Evolutionary conservation across 2,888 invertebrate genomes (phyloP), one percentile per base, ranked within the genome.

Genomic region (Heteromurus nitidus): DNA sequence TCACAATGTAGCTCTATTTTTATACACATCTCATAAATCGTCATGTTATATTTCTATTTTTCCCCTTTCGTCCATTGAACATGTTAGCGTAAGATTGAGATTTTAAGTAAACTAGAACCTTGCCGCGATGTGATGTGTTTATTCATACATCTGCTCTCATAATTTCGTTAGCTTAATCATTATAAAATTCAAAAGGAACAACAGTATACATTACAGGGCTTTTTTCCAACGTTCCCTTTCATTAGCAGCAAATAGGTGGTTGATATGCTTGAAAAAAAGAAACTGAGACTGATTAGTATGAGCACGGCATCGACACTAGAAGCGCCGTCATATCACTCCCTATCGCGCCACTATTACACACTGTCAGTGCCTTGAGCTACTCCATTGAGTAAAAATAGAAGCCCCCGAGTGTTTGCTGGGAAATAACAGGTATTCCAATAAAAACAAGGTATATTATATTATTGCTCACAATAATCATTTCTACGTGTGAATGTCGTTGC

Each of bases 211-310:
- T n/a, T n/a, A n/a, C n/a, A n/a, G n/a, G n/a, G n/a, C n/a, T n/a
- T n/a, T n/a, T n/a, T n/a, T n/a, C n/a, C 36, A 31, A 36, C 24
- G 55, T 69, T 69, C 69, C 70, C 60, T 60, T 42, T 64, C 64
- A 73, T 64, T 73, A 64, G 3, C 30, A 60, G 50, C 53, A 70
- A 64, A 77, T 69, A 62, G 69, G 53, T 69, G 62, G 68, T 76
- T 68, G 62, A 62, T 69, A 77, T 47, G 55, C 69, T 65, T 70
- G 70, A 65, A 82, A 62, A n/a, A 82, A 82, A 50, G 64, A 82
- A 69, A 74, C 75, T 76, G 75, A 75, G 65, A 82, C 65, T 69
- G 62, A 26, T 64, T 65, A 73, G 73, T 73, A 55, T 16, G 9
- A 55, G 55, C 11, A 55, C 22, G 55, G 9, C 24, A n/a, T n/a